These are phyloP conservation scores for Cremastinae sp. DNA, from an alignment of 2,888 invertebrate species.

Conservation along the genomic window DNA sequence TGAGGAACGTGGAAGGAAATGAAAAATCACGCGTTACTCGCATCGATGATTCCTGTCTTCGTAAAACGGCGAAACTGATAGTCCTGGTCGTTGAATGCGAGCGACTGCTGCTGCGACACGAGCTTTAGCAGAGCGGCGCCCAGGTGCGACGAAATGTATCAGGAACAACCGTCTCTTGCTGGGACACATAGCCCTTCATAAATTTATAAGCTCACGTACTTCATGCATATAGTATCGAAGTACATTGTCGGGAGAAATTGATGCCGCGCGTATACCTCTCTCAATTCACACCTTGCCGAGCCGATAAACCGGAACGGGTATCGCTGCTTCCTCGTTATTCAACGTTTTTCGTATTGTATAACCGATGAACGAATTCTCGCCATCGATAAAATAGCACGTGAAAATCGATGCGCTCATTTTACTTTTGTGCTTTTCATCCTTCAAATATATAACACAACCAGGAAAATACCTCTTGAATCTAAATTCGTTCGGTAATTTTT, in stretches of 20 bases:
- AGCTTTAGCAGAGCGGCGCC: slow-evolving; percentile 23
- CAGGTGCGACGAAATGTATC: slow-evolving; percentile 51
- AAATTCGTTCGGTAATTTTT: no score
- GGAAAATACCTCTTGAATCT: no score
- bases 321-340: slow-evolving; percentile 16
- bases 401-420: slow-evolving; percentile 4
- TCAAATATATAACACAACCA: no score
- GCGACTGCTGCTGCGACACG: slow-evolving; percentile 37
- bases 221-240: slow-evolving; percentile 5
- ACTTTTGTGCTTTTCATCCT: no score
- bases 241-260: slow-evolving; percentile 35
- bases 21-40: no score
- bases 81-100: slow-evolving; percentile 15
- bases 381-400: background rate
- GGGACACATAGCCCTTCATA: background rate
- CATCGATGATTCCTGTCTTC: slow-evolving; percentile 15
- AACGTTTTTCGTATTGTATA: slow-evolving; percentile 10
- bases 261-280: slow-evolving; percentile 34
- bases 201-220: background rate
- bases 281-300: slow-evolving; percentile 45
- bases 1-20: no score
- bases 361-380: background rate
- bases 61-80: slow-evolving; percentile 32
- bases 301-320: slow-evolving; percentile 38
- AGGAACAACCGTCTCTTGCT: slow-evolving; percentile 23